phyloP scores from a whole-genome alignment of 2,113 vertebrate genomes.

The Cheirogaleus medius region DNA sequence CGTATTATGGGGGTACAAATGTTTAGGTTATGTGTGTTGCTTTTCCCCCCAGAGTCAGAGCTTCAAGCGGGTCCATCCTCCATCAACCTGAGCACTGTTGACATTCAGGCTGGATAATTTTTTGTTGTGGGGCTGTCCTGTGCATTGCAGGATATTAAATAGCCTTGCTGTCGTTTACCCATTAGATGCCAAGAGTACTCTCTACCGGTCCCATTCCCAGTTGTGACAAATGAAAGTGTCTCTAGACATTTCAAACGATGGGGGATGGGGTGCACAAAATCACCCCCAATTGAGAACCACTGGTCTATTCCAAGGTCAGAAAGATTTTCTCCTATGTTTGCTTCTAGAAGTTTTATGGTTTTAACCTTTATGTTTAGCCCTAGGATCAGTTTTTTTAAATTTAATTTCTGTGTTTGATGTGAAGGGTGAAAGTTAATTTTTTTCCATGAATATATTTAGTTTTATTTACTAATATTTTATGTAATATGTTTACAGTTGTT shows the following conservation, averaged over 20 bases:
- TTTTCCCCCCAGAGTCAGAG: no score
- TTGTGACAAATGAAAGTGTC: background rate
- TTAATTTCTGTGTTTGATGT: background rate
- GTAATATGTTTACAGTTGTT: background rate
- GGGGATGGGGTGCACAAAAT: background rate
- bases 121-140: background rate
- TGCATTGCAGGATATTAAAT: background rate
- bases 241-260: background rate
- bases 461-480: background rate
- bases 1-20: no score
- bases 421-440: background rate
- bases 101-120: background rate
- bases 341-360: background rate
- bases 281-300: background rate
- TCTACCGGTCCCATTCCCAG: fast-evolving
- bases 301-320: background rate
- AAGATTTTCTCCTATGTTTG: background rate
- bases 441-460: background rate
- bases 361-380: background rate
- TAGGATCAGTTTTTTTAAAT: background rate
- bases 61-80: no score
- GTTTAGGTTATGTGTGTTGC: no score
- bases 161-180: background rate
- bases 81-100: background rate
- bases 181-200: background rate